Evolutionary conservation across 23 tunicate genomes (phyloP).

Genomic region (Ascidia mentula): DNA sequence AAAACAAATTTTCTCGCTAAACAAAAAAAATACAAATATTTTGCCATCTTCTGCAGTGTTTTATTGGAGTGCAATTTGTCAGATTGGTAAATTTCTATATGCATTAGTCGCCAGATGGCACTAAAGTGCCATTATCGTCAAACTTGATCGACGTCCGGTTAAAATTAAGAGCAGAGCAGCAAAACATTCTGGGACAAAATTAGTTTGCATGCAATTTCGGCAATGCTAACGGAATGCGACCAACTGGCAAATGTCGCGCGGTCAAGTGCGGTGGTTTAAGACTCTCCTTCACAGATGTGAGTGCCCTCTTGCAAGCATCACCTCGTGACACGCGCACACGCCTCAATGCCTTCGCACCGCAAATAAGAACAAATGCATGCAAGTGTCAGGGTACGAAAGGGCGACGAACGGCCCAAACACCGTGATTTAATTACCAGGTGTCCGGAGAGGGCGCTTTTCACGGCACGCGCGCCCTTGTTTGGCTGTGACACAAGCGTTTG

Average conservation of each 20-base stretch:
- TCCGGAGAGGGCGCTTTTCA: neutral
- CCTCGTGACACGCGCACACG: neutral
- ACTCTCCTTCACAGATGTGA: neutral
- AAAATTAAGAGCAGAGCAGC: too few species aligned
- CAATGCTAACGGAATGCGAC: neutral
- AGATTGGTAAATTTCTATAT: too few species aligned
- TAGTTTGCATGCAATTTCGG: neutral
- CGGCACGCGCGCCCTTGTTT: neutral
- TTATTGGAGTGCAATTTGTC: too few species aligned
- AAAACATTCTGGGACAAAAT: too few species aligned
- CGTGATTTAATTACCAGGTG: constrained; percentile 10
- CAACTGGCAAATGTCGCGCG: neutral
- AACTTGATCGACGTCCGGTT: too few species aligned
- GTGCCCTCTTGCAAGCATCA: neutral
- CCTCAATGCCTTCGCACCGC: neutral
- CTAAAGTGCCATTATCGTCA: too few species aligned
- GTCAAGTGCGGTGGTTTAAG: neutral
- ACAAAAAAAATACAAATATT: too few species aligned
- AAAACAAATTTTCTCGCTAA: too few species aligned
- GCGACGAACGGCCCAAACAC: neutral
- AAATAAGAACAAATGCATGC: neutral
- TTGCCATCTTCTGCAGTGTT: too few species aligned
- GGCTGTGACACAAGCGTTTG: neutral
- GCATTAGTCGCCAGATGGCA: too few species aligned
- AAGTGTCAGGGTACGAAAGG: neutral